Evolutionary conservation across 2,797 vertebrate genomes (phyloP).

Genomic region (Craterocephalus amniculus): DNA sequence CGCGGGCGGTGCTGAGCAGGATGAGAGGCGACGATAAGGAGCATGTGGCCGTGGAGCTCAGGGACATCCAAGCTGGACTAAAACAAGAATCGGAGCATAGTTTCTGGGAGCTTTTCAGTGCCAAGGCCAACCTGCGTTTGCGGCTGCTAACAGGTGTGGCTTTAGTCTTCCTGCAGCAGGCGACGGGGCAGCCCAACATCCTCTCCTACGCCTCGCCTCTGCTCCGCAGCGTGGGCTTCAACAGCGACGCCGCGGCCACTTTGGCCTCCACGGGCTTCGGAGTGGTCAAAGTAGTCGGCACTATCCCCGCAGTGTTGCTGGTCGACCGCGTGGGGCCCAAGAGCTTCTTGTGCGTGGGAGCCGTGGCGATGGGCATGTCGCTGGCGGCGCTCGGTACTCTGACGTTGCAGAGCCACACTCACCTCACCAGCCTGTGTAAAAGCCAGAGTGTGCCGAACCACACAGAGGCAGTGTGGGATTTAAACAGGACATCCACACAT

Average conservation of each 20-base stretch:
- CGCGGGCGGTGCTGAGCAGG: slow-evolving; percentile 84
- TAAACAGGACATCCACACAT: slow-evolving; percentile 49
- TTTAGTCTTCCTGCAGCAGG: slow-evolving; percentile 93
- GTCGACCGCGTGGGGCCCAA: slow-evolving; percentile 93
- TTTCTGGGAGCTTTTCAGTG: slow-evolving; percentile 89
- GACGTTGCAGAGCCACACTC: slow-evolving; percentile 87
- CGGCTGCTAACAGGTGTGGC: slow-evolving; percentile 89
- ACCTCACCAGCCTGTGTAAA: slow-evolving; percentile 88
- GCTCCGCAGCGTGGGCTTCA: slow-evolving; percentile 92
- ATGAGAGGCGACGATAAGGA: slow-evolving; percentile 78
- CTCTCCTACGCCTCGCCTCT: slow-evolving; percentile 94
- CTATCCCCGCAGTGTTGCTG: slow-evolving; percentile 89
- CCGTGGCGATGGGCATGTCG: slow-evolving; percentile 89
- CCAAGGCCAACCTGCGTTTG: slow-evolving; percentile 90
- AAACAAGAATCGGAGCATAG: slow-evolving; percentile 89
- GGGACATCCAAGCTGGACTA: slow-evolving; percentile 87
- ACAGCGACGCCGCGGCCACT: slow-evolving; percentile 92
- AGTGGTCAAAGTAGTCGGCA: slow-evolving; percentile 90
- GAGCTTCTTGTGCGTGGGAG: slow-evolving; percentile 90
- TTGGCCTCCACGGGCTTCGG: slow-evolving; percentile 94
- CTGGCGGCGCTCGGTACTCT: slow-evolving; percentile 86
- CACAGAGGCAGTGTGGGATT: slow-evolving; percentile 55
- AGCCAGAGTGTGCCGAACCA: slow-evolving; percentile 74
- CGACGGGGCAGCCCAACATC: slow-evolving; percentile 94
- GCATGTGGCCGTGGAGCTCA: slow-evolving; percentile 86